Conservation (phyloP, 2,888 invertebrate species). For the Junonia oenone region DNA sequence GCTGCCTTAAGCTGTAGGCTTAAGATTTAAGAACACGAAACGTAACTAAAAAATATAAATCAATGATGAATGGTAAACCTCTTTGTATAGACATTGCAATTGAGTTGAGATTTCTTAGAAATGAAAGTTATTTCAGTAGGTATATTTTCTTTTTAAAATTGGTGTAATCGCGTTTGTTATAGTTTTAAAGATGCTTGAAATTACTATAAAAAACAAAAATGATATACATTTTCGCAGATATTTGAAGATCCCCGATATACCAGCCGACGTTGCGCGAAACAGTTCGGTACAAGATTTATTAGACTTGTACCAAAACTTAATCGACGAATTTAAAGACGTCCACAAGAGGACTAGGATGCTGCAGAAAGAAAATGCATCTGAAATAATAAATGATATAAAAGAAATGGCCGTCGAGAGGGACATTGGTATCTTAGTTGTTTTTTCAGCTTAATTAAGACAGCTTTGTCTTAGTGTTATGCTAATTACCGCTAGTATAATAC, state of each 20-base stretch:
- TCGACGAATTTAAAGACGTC: constrained; percentile 89
- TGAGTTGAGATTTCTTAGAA: too few relatives aligned
- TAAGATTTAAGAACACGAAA: background rate
- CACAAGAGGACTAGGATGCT: constrained; percentile 85
- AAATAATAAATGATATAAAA: constrained; percentile 90
- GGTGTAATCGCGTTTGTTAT: too few relatives aligned
- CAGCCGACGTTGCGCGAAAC: constrained; percentile 86
- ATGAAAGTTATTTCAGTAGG: too few relatives aligned
- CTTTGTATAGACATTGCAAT: too few relatives aligned
- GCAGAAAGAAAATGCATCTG: constrained; percentile 83
- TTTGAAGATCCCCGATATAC: constrained; percentile 82
- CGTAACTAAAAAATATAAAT: background rate
- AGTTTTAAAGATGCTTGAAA: too few relatives aligned
- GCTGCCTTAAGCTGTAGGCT: constrained; percentile 1
- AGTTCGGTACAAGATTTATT: constrained; percentile 85
- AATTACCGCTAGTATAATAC: background rate
- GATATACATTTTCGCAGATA: constrained; percentile 65
- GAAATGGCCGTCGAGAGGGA: constrained; percentile 93
- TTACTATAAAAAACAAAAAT: too few relatives aligned
- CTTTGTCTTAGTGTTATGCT: background rate
- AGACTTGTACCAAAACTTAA: constrained; percentile 85
- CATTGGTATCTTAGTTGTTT: constrained; percentile 69
- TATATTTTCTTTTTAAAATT: too few relatives aligned
- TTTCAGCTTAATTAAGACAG: background rate
- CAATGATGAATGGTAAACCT: too few relatives aligned